phyloP scores from a whole-genome alignment of 2,797 vertebrate genomes.

The Ambastaia sidthimunki region DNA sequence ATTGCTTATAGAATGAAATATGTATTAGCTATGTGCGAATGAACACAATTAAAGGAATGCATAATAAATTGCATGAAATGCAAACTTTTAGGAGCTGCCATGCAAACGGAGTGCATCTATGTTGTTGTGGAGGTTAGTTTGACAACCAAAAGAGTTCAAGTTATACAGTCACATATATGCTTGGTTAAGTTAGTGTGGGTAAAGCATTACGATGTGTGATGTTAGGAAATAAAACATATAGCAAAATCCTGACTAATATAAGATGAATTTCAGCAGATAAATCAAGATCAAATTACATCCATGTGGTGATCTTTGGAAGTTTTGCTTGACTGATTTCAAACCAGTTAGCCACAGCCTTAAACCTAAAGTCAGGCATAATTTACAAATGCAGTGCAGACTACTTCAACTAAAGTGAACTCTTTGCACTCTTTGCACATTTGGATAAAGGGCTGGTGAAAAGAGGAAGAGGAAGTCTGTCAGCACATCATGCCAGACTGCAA shows the following conservation, averaged over 20 bases:
- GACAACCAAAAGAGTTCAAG: background rate
- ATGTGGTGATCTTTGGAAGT: slow-evolving; percentile 50
- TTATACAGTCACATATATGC: background rate
- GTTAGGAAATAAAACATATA: slow-evolving; percentile 18
- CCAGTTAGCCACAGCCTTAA: slow-evolving; percentile 43
- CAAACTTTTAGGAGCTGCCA: too few species aligned
- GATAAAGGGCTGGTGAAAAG: slow-evolving; percentile 56
- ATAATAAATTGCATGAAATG: too few species aligned
- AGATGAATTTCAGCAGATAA: slow-evolving; percentile 46
- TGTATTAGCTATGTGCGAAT: too few species aligned
- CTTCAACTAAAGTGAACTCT: slow-evolving; percentile 19
- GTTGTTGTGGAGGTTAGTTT: too few species aligned
- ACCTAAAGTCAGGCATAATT: slow-evolving; percentile 45
- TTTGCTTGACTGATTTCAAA: slow-evolving; percentile 36
- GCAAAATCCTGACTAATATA: slow-evolving; percentile 5
- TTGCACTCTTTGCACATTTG: slow-evolving; percentile 21
- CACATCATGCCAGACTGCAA: slow-evolving; percentile 59
- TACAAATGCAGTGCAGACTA: slow-evolving; percentile 17
- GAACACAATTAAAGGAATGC: too few species aligned
- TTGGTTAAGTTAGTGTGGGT: slow-evolving; percentile 1
- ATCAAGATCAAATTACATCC: slow-evolving; percentile 52
- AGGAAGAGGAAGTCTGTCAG: slow-evolving; percentile 70
- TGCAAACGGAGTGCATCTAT: too few species aligned
- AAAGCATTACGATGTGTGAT: background rate
- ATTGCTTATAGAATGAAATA: slow-evolving; percentile 1